phyloP scores from a whole-genome alignment of 2,888 invertebrate species.

The Nemapogon koenigi region DNA sequence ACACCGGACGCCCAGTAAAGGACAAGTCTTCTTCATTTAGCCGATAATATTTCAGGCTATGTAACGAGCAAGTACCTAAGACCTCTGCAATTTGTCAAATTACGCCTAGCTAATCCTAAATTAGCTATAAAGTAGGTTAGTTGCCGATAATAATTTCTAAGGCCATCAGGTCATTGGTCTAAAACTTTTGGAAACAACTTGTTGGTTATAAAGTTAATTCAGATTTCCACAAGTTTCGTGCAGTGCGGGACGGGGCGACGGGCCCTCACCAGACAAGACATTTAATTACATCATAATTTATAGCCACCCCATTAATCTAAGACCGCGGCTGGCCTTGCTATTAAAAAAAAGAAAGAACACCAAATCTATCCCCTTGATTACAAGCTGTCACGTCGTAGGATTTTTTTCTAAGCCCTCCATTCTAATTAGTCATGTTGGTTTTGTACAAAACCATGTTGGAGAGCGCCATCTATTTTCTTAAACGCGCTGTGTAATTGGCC shows the following conservation, averaged over 20 bases:
- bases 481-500: conserved; percentile 54
- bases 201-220: no score
- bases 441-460: conserved; percentile 16
- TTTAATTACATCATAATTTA: conserved; percentile 60
- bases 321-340: conserved; percentile 34
- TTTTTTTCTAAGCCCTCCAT: conserved; percentile 57
- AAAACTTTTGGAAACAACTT: no score
- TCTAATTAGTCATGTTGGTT: conserved; percentile 56
- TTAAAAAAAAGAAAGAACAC: conserved; percentile 29
- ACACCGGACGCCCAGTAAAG: no score
- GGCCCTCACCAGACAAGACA: conserved; percentile 33
- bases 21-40: no score
- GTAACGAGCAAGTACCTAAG: no score
- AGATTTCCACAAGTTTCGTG: no score
- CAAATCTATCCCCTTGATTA: conserved; percentile 60
- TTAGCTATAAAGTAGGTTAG: no score
- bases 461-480: conserved; percentile 46
- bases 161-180: no score
- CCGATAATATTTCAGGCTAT: no score
- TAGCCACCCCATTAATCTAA: conserved; percentile 48
- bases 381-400: conserved; percentile 61
- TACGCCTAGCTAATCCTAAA: no score
- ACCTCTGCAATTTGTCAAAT: no score
- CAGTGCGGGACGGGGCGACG: conserved; percentile 3
- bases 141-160: no score